Conservation (phyloP, 2,888 invertebrate species). For the Drosophila sordidula region DNA sequence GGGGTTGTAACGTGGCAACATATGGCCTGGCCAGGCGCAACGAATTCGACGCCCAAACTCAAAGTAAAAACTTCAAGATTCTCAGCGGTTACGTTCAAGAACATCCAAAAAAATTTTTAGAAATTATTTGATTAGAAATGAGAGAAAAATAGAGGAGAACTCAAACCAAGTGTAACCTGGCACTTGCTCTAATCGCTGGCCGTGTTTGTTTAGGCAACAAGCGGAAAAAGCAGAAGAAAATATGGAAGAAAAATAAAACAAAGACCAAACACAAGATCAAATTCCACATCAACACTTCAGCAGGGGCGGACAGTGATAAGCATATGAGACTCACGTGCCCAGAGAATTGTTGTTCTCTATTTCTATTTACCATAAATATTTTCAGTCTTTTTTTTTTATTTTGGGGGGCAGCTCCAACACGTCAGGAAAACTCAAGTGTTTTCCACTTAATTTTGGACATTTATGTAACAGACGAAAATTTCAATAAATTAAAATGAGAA, state of each 20-base stretch:
- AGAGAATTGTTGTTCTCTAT: conserved; percentile 7
- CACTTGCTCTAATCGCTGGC: conserved; percentile 52
- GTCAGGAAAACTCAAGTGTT: conserved; percentile 58
- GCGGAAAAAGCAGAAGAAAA: conserved; percentile 15
- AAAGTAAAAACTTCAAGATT: conserved; percentile 48
- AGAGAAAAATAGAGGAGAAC: conserved; percentile 10
- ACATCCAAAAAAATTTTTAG: conserved; percentile 31
- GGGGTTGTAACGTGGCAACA: conserved; percentile 56
- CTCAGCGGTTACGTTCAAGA: conserved; percentile 48
- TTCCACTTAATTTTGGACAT: conserved; percentile 76
- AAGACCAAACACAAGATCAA: conserved; percentile 60
- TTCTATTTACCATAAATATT: conserved; percentile 2
- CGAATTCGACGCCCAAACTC: conserved; percentile 39
- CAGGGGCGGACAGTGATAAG: conserved; percentile 27
- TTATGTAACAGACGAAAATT: conserved; percentile 64
- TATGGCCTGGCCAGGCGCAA: conserved; percentile 51
- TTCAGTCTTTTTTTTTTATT: not conserved
- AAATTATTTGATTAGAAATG: conserved; percentile 42
- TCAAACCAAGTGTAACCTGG: conserved; percentile 48
- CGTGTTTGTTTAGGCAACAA: conserved; percentile 70
- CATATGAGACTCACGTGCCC: conserved; percentile 49
- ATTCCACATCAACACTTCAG: conserved; percentile 69
- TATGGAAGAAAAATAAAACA: not conserved
- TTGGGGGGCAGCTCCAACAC: conserved; percentile 41
- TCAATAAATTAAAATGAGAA: conserved; percentile 61